Percentiles rank a stretch among this genome's conserved stretches.
phyloP scores from a whole-genome alignment of 2,797 vertebrate genomes.

The Avahi laniger region DNA sequence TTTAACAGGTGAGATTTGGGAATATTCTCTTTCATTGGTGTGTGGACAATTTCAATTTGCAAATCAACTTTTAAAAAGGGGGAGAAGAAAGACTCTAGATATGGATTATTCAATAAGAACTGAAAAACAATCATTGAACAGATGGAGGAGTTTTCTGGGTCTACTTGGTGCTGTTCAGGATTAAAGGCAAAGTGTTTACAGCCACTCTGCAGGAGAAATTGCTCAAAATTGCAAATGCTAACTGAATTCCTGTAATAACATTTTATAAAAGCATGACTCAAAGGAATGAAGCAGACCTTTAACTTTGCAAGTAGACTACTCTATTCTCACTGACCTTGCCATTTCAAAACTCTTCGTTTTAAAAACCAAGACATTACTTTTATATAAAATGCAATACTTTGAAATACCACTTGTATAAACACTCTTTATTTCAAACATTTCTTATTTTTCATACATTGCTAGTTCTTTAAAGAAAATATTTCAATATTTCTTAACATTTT shows the following conservation, averaged over 20 bases:
- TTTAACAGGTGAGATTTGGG: not conserved
- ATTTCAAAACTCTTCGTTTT: conserved; percentile 32
- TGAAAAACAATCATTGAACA: not conserved
- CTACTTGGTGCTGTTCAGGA: not conserved
- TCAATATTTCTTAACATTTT: conserved; percentile 27
- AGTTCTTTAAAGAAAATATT: not conserved
- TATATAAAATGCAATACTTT: conserved; percentile 32
- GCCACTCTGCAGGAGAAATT: not conserved
- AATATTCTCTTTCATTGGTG: not conserved
- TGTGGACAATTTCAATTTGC: not conserved
- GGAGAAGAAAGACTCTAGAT: not conserved
- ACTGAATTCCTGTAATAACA: not conserved
- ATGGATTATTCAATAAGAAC: not conserved
- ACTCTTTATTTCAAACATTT: not conserved
- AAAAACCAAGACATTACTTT: not conserved
- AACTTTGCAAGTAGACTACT: not conserved
- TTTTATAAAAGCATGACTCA: not conserved
- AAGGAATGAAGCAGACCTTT: not conserved
- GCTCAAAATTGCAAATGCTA: not conserved
- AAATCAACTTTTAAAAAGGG: not conserved
- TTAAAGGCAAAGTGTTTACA: not conserved
- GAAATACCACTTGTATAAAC: conserved; percentile 32
- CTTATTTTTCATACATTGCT: not conserved
- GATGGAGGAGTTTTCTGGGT: not conserved
- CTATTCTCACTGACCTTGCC: not conserved